Conservation (phyloP, 1,140 invertebrate genomes). For the Atta texana region DNA sequence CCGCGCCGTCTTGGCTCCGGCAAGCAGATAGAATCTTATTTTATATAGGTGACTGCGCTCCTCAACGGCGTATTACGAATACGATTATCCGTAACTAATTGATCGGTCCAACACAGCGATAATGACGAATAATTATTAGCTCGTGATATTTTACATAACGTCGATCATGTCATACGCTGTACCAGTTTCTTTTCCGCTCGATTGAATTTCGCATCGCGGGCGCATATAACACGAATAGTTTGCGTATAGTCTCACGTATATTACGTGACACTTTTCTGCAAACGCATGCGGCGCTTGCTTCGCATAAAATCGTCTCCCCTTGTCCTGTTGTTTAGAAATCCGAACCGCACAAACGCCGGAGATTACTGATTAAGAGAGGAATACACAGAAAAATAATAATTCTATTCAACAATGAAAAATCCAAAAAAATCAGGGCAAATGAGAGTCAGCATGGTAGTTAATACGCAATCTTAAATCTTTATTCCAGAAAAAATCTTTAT, state of each 20-base stretch:
- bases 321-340: neutral
- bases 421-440: too few relatives aligned
- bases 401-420: too few relatives aligned
- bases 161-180: slow-evolving; percentile 47
- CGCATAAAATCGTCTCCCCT: neutral
- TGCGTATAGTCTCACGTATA: neutral
- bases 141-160: slow-evolving; percentile 61
- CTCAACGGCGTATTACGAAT: slow-evolving; percentile 40
- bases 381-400: neutral
- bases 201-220: slow-evolving; percentile 58
- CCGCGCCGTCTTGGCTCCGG: neutral
- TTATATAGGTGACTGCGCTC: slow-evolving; percentile 33
- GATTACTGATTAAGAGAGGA: slow-evolving; percentile 25
- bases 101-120: slow-evolving; percentile 34
- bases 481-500: too few relatives aligned
- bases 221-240: slow-evolving; percentile 8
- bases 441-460: too few relatives aligned
- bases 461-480: too few relatives aligned
- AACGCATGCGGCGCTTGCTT: neutral
- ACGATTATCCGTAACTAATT: slow-evolving; percentile 69
- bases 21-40: slow-evolving; percentile 56
- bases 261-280: slow-evolving; percentile 20
- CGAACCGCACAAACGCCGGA: neutral
- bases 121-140: slow-evolving; percentile 61
- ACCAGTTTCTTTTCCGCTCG: slow-evolving; percentile 53